phyloP scores from a whole-genome alignment of 2,113 vertebrate genomes.

The Anthoscopus minutus region DNA sequence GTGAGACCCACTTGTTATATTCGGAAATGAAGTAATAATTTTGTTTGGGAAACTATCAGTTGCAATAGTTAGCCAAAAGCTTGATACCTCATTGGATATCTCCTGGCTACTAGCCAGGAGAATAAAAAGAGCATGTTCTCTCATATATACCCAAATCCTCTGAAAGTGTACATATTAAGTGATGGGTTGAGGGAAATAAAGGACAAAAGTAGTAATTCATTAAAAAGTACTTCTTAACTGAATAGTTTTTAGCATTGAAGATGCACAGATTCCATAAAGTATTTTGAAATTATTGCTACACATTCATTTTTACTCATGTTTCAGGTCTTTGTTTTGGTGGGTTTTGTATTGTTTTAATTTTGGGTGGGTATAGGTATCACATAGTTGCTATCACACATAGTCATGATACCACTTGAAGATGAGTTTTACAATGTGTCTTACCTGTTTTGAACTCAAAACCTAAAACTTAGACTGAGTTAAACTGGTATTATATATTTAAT shows the following conservation, averaged over 20 bases:
- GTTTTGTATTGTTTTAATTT: not conserved
- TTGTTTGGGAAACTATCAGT: not conserved
- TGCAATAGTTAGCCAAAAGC: not conserved
- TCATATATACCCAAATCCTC: not conserved
- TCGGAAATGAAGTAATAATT: not conserved
- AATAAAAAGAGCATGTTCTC: not conserved
- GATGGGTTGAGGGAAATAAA: not conserved
- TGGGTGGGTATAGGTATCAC: not conserved
- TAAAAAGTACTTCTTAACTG: not conserved
- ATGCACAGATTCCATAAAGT: not conserved
- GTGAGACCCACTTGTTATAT: not conserved
- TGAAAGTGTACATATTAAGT: not conserved
- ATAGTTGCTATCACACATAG: too few relatives aligned
- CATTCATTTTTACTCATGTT: not conserved
- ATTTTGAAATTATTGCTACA: not conserved
- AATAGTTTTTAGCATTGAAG: not conserved
- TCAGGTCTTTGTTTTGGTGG: not conserved
- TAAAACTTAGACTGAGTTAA: not conserved
- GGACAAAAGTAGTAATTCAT: not conserved
- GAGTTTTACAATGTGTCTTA: not conserved
- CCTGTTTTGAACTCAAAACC: not conserved
- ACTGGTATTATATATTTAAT: not conserved
- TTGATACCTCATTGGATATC: not conserved
- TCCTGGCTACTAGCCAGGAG: not conserved
- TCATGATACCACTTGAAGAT: not conserved